Evolutionary conservation across 23 tunicate genomes (phyloP), one percentile per base, ranked within the genome.

Genomic region (Ciona savignyi): DNA sequence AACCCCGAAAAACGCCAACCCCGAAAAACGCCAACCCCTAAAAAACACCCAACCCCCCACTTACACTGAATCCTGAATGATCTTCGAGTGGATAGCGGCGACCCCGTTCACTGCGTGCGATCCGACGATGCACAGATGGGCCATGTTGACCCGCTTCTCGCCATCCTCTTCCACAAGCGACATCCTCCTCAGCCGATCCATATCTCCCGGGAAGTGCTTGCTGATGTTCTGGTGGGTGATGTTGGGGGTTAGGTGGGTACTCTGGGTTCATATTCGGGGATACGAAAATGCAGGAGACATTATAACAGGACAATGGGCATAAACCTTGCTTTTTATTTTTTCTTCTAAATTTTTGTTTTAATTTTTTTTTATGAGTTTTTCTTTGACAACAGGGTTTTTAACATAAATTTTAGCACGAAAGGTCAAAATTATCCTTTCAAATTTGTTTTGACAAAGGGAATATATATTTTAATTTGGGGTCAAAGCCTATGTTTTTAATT

Each of bases 31-130:
- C n/a, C n/a, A n/a, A n/a, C n/a, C n/a, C n/a, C n/a, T n/a, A n/a
- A n/a, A n/a, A n/a, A n/a, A n/a, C n/a, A n/a, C 28, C 15, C 4
- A 63, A 63, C 67, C 15, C 24, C 20, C 6, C 28, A 42, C 90
- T 77, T 74, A 93, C 93, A 90, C 75, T 9, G 77, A 68, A 64
- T 81, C 84, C 77, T 64, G 78, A 34, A 94, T 87, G 60, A 94
- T 94, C 51, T 87, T 81, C 3, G 99, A 94, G 56, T 94, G 99
- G 62, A 94, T 87, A 0, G 90, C 99, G 60, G 99, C 99, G 25
- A 94, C 99, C 0, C 99, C 99, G 68, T 94, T 94, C 24, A 94
- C 99, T 0, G 85, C 99, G 65, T 94, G 99, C 1, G 97, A 94
- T 31, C 99, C 95, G 25, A 94, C 99, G 70, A 94, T 94, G 68